Evolutionary conservation across 2,888 invertebrate species (phyloP).

Genomic region (Microplitis deprimator): DNA sequence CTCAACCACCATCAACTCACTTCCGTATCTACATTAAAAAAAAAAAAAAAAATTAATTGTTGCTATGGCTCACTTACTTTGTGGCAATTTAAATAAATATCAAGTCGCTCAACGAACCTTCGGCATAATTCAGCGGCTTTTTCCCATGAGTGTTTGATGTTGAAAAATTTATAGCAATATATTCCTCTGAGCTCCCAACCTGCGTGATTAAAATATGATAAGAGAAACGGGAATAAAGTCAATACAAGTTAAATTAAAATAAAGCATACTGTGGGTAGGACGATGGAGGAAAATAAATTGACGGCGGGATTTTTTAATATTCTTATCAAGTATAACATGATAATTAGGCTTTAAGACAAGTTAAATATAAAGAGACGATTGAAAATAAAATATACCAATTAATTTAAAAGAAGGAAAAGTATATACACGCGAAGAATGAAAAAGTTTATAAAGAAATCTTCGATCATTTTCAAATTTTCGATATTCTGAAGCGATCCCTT

Average conservation of each 20-base stretch:
- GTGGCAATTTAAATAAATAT: conserved; percentile 10
- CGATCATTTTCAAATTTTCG: no score
- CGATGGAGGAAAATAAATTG: not conserved
- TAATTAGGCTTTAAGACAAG: not conserved
- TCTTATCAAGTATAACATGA: not conserved
- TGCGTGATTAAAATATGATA: conserved; percentile 69
- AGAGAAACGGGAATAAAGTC: not conserved
- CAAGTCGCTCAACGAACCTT: conserved; percentile 75
- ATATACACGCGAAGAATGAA: no score
- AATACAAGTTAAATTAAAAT: not conserved
- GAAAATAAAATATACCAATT: not conserved
- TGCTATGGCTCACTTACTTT: not conserved
- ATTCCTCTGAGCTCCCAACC: conserved; percentile 94
- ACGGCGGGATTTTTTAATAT: not conserved
- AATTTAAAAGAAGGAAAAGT: not conserved
- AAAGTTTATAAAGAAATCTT: no score
- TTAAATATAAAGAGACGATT: not conserved
- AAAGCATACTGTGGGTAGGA: not conserved
- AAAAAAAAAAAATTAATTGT: conserved; percentile 25
- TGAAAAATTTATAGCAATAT: conserved; percentile 95
- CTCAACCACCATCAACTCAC: conserved; percentile 93
- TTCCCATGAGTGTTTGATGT: conserved; percentile 96
- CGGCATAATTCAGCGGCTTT: conserved; percentile 95
- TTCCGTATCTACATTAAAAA: conserved; percentile 83
- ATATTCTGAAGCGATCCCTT: no score